Evolutionary conservation across 2,888 invertebrate genomes (phyloP), one percentile per base, ranked within the genome.

Genomic region (Xestia rhomboidea): DNA sequence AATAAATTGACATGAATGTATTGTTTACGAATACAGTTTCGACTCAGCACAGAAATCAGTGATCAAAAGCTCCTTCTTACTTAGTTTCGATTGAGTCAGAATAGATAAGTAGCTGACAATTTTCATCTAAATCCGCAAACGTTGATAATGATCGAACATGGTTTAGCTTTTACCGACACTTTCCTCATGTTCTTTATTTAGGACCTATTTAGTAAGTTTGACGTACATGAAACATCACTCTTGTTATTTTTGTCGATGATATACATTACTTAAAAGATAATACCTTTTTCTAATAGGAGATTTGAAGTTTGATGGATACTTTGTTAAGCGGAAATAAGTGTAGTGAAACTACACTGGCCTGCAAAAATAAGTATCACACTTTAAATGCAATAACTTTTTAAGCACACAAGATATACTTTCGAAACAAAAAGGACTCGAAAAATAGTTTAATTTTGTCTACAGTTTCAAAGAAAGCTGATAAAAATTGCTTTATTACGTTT

Each of bases 151-250:
- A 66, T 49, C 7, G 30, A 67, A 80, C 63, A 69, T 27, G 51
- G n/a, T 81, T 75, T 34, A 18, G 54, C 66, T 67, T 70, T 67
- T 70, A 67, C 15, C 4, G 15, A 62, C 30, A 57, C 5, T 54
- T 62, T 62, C 1, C 15, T n/a, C 71, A 38, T 0, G 3, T 51
- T 62, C 10, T 49, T 68, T 54, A 78, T 68, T 67, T 41, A 78
- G n/a, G 63, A 46, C 24, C 2, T 15, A 15, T 63, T 68, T 34
- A 68, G 41, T 63, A 49, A 57, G 21, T 24, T 68, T 46, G 5
- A 11, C 21, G 1, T 30, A 78, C 18, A 51, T 27, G n/a, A 51
- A 46, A 71, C 21, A 30, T 38, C 38, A 38, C 71, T 71, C 27
- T 54, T 57, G n/a, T 41, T 44, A 8, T 8, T 4, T 24, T 10